These are phyloP conservation scores for Chrysopa pallens DNA, from an alignment of 1,140 invertebrate genomes.

Conservation along the genomic window DNA sequence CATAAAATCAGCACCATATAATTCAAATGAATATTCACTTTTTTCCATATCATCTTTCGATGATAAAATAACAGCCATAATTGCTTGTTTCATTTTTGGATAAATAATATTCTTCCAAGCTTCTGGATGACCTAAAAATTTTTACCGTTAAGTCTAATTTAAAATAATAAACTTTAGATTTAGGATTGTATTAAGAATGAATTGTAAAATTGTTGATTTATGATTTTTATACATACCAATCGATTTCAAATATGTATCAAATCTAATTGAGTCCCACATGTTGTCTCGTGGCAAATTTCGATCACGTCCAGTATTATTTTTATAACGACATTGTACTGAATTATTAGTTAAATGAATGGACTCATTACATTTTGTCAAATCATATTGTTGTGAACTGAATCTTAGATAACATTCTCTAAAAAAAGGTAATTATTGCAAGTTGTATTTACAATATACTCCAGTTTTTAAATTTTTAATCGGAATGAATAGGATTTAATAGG, in stretches of 20 bases:
- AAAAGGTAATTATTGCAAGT: too few species aligned
- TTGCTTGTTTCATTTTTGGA: conserved; percentile 68
- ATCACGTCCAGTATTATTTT: conserved; percentile 35
- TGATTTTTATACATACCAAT: conserved; percentile 13
- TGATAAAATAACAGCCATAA: conserved; percentile 58
- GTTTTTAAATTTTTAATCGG: too few species aligned
- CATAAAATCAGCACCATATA: conserved; percentile 89
- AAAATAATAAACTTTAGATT: too few species aligned
- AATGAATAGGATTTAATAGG: too few species aligned
- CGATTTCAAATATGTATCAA: conserved; percentile 45
- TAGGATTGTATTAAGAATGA: too few species aligned
- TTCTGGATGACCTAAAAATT: conserved; percentile 2
- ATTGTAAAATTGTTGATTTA: too few species aligned
- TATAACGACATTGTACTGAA: conserved; percentile 72
- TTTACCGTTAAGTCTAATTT: too few species aligned
- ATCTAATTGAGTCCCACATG: conserved; percentile 72
- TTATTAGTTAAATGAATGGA: conserved; percentile 86
- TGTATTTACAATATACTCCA: too few species aligned
- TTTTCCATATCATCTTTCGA: conserved; percentile 58
- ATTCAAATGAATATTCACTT: conserved; percentile 65
- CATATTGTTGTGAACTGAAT: conserved; percentile 79
- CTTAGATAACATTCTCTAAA: conserved; percentile 62
- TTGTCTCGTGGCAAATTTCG: conserved; percentile 55
- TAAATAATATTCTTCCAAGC: conserved; percentile 55
- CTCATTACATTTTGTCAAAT: conserved; percentile 65